Evolutionary conservation across 2,113 vertebrate genomes (phyloP).

Genomic region (Coturnix japonica): DNA sequence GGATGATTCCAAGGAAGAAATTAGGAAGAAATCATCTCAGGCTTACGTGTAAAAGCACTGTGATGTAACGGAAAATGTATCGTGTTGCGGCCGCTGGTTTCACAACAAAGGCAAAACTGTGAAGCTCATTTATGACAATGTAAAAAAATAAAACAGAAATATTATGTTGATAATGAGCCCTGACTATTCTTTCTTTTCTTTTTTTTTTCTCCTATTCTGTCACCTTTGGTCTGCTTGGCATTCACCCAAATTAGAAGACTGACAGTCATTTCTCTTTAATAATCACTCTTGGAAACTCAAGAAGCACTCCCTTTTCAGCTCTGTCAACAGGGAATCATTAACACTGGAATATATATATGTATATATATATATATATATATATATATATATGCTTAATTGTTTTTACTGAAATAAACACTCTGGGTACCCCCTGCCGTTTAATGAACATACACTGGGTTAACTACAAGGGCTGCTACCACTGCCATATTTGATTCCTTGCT

Average conservation of each 20-base stretch:
- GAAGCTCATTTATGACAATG: not conserved
- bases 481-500: conserved; percentile 46
- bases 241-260: conserved; percentile 54
- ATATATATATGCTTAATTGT: conserved; percentile 58
- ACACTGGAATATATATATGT: conserved; percentile 37
- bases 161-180: not conserved
- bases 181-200: conserved; percentile 31
- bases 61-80: not conserved
- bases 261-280: conserved; percentile 68
- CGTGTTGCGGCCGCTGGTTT: not conserved
- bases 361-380: not conserved
- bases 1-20: conserved; percentile 26
- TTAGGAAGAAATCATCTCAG: conserved; percentile 5
- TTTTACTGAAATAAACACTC: conserved; percentile 70
- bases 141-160: not conserved
- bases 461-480: not conserved
- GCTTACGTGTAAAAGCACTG: fast-evolving
- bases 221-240: conserved; percentile 62
- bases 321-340: conserved; percentile 68
- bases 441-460: conserved; percentile 47
- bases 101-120: not conserved
- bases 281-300: conserved; percentile 58
- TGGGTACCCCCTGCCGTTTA: conserved; percentile 50
- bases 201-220: not conserved
- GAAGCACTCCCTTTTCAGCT: conserved; percentile 34